Conservation (phyloP, 2,797 vertebrate genomes). For the Sebastes hubbsi region DNA sequence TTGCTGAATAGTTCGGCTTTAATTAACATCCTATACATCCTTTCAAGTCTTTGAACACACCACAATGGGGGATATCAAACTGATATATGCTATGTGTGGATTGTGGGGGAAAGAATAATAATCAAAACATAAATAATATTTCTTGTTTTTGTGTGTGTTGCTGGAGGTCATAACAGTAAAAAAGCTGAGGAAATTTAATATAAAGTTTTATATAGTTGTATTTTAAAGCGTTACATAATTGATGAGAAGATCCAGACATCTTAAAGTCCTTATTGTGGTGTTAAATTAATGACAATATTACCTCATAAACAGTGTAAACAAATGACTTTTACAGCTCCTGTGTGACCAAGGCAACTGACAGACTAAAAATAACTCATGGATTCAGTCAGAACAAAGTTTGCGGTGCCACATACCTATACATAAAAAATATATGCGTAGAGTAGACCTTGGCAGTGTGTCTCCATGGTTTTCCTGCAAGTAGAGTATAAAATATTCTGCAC, state of each 20-base stretch:
- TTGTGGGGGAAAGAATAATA: not conserved
- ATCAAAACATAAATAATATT: not conserved
- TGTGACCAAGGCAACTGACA: constrained; percentile 13
- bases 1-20: too few relatives aligned
- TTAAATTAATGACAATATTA: constrained; percentile 30
- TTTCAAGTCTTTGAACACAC: too few relatives aligned
- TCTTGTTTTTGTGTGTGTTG: not conserved
- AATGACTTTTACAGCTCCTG: constrained; percentile 26
- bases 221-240: constrained; percentile 12
- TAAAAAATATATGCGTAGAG: not conserved
- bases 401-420: not conserved
- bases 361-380: constrained; percentile 17
- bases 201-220: not conserved
- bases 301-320: constrained; percentile 29
- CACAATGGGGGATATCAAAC: too few relatives aligned
- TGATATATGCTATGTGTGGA: too few relatives aligned
- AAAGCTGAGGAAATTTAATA: not conserved
- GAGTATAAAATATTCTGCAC: not conserved
- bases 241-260: not conserved
- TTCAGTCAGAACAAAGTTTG: constrained; percentile 8
- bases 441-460: not conserved
- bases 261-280: constrained; percentile 20
- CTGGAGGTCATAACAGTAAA: not conserved
- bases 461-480: not conserved
- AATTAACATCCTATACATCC: too few relatives aligned